Base-by-base conservation (phyloP, 2,113 vertebrate genomes). In the Paramormyrops kingsleyae region DNA sequence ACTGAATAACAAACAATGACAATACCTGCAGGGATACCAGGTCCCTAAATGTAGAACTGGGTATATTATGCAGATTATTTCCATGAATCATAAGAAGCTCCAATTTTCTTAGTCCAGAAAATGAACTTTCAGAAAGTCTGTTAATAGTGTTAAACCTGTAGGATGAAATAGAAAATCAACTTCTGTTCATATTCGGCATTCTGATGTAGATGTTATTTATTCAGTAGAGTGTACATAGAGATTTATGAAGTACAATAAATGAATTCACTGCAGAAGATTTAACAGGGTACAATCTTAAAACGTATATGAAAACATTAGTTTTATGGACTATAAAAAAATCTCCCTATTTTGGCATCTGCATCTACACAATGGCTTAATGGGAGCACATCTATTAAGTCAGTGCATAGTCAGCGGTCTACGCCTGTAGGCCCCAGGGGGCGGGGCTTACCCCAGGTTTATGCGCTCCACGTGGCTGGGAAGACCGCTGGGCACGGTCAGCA, bases 31-130 rank as follows among this genome's bases (percentile, higher is more conserved):
- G 93, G n/a, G 98, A 95, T 3, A 85, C 4, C 0, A 98, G 96
- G 91, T 98, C 97, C 89, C 92, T 95, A 92, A 99, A 95, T 56
- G 93, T 96, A 21, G 96, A 96, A 0, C 97, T 93, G 0, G 97
- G 97, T 87, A 99, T 95, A 50, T 89, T 93, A 62, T 96, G 95
- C 84, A 99, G 95, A 90, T 98, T 95, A 39, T 99, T 99, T 24
- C 98, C 97, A 59, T 99, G 98, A 27, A 99, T 91, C 97, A 99
- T 96, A 1, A 99, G 97, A 6, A 98, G 94, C 92, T 99, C 97
- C 90, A 99, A 90, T 92, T 96, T 97, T 83, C 91, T 92, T 89
- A 99, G 94, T 49, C 97, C 97, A 13, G 94, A 91, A 90, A 99
- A 96, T 0, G 97, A 97, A 66, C 91, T 93, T 35, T 96, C 96